These are phyloP conservation scores for Scaptomyza tumidula DNA, from an alignment of 2,888 invertebrate species.

Conservation along the genomic window DNA sequence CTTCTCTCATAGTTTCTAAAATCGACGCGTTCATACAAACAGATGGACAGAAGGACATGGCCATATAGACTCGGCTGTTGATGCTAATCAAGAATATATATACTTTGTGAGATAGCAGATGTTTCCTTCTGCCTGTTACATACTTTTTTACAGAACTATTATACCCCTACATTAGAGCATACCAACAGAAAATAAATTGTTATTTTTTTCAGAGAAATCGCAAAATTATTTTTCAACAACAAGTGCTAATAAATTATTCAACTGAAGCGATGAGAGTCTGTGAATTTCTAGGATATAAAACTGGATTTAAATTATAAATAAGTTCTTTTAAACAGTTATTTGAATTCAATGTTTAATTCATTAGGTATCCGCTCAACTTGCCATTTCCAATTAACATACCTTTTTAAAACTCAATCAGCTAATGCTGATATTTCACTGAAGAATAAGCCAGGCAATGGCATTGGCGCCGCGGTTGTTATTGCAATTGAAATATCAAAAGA, in stretches of 20 bases:
- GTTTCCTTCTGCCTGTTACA: too few species aligned
- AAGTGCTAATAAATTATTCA: neutral
- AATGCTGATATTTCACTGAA: neutral
- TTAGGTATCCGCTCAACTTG: neutral
- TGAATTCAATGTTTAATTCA: neutral
- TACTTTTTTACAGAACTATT: too few species aligned
- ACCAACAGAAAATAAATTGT: too few species aligned
- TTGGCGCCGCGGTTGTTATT: constrained; percentile 32
- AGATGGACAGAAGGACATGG: too few species aligned
- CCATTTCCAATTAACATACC: too few species aligned
- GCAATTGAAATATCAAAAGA: constrained; percentile 71
- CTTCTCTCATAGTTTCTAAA: too few species aligned
- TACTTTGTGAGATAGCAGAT: too few species aligned
- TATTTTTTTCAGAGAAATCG: too few species aligned
- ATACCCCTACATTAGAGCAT: too few species aligned
- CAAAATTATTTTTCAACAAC: neutral
- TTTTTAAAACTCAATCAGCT: constrained; percentile 18
- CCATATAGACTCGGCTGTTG: too few species aligned
- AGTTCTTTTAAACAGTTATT: neutral
- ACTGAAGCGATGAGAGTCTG: neutral
- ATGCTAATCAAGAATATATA: too few species aligned
- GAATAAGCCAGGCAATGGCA: constrained; percentile 1
- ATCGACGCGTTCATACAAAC: too few species aligned
- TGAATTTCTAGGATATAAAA: neutral
- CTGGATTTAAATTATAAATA: neutral